Conservation (phyloP, 2,888 invertebrate species). For the Ceriagrion tenellum region DNA sequence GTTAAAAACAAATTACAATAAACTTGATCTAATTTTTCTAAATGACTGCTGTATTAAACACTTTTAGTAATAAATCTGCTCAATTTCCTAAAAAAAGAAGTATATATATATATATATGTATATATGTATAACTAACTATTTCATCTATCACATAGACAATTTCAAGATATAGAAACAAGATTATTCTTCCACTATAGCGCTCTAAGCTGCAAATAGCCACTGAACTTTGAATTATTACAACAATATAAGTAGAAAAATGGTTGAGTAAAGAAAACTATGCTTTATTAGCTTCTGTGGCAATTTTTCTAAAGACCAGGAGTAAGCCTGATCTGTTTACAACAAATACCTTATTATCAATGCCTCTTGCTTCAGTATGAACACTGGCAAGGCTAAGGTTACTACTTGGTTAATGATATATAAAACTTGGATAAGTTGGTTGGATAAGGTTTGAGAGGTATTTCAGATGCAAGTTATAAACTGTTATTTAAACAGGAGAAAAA, state of each 20-base stretch:
- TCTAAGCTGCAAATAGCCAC: conserved; percentile 68
- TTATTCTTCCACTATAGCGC: conserved; percentile 56
- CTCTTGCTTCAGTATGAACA: conserved; percentile 60
- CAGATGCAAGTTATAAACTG: conserved; percentile 59
- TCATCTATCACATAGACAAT: conserved; percentile 62
- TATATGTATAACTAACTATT: conserved; percentile 60
- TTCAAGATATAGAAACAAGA: conserved; percentile 54
- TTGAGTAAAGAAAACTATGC: conserved; percentile 57
- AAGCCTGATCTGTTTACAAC: conserved; percentile 65
- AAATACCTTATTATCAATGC: conserved; percentile 52
- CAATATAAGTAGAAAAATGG: conserved; percentile 50
- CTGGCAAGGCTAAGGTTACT: conserved; percentile 64
- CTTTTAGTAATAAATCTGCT: conserved; percentile 58
- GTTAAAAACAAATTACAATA: conserved; percentile 64
- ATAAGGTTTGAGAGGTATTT: conserved; percentile 48
- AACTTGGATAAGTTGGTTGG: conserved; percentile 53
- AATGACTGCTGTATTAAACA: conserved; percentile 56
- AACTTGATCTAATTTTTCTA: conserved; percentile 56
- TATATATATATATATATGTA: conserved; percentile 14
- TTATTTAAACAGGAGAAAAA: conserved; percentile 62
- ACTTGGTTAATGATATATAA: conserved; percentile 56
- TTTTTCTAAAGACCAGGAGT: conserved; percentile 63
- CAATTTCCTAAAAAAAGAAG: conserved; percentile 65
- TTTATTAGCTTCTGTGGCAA: conserved; percentile 52
- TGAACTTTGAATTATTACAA: conserved; percentile 60